Conservation (phyloP, 2,888 invertebrate genomes). For the Chrysodeixis includens region DNA sequence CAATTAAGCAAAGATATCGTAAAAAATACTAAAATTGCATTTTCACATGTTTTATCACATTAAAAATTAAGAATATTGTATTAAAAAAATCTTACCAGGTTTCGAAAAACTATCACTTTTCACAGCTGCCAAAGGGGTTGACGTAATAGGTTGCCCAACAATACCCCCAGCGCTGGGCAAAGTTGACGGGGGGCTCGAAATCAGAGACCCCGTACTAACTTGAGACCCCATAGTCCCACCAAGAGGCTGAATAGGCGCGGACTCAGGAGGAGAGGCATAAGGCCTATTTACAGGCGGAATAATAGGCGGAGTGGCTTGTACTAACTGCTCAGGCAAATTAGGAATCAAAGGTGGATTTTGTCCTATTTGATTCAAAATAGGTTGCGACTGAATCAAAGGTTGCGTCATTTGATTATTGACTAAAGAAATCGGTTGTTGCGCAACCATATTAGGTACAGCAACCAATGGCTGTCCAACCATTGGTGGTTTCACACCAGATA, state of each 20-base stretch:
- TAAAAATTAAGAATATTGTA: too few species aligned
- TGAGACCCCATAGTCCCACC: constrained; percentile 61
- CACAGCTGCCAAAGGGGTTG: constrained; percentile 79
- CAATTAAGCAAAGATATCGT: too few species aligned
- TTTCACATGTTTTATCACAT: too few species aligned
- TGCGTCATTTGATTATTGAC: constrained; percentile 9
- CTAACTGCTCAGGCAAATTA: constrained; percentile 27
- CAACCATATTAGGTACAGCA: constrained; percentile 26
- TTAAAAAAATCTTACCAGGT: constrained; percentile 71
- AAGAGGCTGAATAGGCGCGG: constrained; percentile 24
- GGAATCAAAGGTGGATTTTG: constrained; percentile 36
- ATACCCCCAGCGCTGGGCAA: constrained; percentile 62
- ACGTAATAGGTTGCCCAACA: constrained; percentile 78
- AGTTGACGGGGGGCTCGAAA: constrained; percentile 74
- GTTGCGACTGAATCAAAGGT: constrained; percentile 60
- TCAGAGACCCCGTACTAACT: constrained; percentile 66
- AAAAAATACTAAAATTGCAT: too few species aligned
- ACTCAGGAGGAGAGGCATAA: constrained; percentile 30
- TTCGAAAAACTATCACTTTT: constrained; percentile 79
- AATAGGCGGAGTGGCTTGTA: constrained; percentile 35
- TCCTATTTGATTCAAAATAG: constrained; percentile 19
- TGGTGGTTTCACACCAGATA: constrained; percentile 75
- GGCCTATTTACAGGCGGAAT: constrained; percentile 49
- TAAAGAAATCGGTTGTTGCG: neutral
- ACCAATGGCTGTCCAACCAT: constrained; percentile 22